A percentile compares a stretch with the other conserved stretches of the same genome.
Evolutionary conservation across 2,113 vertebrate genomes (phyloP).

Genomic region (Epinephelus moara): DNA sequence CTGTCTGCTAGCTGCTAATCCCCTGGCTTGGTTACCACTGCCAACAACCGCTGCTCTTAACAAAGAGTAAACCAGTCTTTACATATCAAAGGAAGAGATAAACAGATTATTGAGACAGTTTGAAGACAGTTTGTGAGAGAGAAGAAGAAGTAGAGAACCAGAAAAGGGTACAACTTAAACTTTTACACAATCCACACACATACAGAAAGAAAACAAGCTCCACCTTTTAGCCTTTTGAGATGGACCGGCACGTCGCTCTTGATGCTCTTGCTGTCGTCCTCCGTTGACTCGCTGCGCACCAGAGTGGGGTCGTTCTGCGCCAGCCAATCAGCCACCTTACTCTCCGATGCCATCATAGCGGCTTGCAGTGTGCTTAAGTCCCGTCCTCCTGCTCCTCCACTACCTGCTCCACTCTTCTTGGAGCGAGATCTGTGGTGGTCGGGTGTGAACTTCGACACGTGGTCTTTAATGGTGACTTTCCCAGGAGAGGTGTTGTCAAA

Average conservation of each 20-base stretch:
- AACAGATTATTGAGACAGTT: background rate
- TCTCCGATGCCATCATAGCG: slow-evolving; percentile 97
- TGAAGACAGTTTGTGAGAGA: background rate
- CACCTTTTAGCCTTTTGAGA: slow-evolving; percentile 97
- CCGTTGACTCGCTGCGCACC: slow-evolving; percentile 91
- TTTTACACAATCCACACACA: background rate
- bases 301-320: slow-evolving; percentile 97
- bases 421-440: slow-evolving; percentile 92
- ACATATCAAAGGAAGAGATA: background rate
- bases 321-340: slow-evolving; percentile 98
- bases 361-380: slow-evolving; percentile 95
- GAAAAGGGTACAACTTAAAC: background rate
- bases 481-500: slow-evolving; percentile 96
- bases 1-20: slow-evolving; percentile 44
- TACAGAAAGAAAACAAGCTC: slow-evolving; percentile 23
- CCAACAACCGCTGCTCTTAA: slow-evolving; percentile 2
- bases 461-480: slow-evolving; percentile 99
- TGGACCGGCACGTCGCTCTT: slow-evolving; percentile 97
- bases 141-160: background rate
- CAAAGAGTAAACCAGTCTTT: slow-evolving; percentile 21
- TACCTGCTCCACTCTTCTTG: slow-evolving; percentile 84
- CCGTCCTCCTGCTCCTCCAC: slow-evolving; percentile 79
- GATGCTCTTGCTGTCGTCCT: slow-evolving; percentile 98
- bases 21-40: slow-evolving; percentile 25
- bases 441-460: slow-evolving; percentile 91